Base-by-base conservation (phyloP, 2,113 vertebrate species). In the Phycodurus eques region DNA sequence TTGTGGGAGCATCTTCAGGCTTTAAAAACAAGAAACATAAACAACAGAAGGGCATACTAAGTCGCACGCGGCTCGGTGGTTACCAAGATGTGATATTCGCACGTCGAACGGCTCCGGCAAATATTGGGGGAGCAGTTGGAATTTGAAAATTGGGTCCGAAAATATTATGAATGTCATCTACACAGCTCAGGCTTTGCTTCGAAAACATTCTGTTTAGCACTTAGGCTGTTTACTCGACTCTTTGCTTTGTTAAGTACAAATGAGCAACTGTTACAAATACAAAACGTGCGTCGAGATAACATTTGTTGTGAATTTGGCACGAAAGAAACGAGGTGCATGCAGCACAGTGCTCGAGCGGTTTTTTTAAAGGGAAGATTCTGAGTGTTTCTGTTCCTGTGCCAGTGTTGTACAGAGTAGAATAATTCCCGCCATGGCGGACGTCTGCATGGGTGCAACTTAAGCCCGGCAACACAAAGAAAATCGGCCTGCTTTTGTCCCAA, bases 11-110 rank as follows among this genome's bases (percentile, higher is more conserved):
- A 46, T 59, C 77, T 70, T 39, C 60, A 62, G 66, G 13, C 68
- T 74, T 74, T 54, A 57, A 67, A 27, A 76, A 65, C 71, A 63
- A 56, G 53, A 80, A 74, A 71, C 63, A 73, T n/a, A 33, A 66
- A 61, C 53, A 72, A 60, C 66, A 59, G 1, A 0, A 65, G 15
- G 67, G 67, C 44, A 43, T 33, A 46, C 69, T 4, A 43, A 11
- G 71, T 51, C 12, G 6, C 57, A 44, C 14, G 43, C 64, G 74
- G 62, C 76, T 44, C 33, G 44, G 35, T 65, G 42, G n/a, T 43
- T 33, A 71, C 64, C 44, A 33, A 31, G 54, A 51, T 70, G 65
- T 72, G 70, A 72, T 62, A 57, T 68, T 13, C 72, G 59, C 20
- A 43, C 19, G 17, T 47, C 9, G 51, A 47, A 44, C 42, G n/a